A percentile compares a stretch with the other conserved stretches of the same genome.
These are phyloP conservation scores for Encarsia formosa DNA, from an alignment of 2,888 invertebrate species.

Conservation along the genomic window DNA sequence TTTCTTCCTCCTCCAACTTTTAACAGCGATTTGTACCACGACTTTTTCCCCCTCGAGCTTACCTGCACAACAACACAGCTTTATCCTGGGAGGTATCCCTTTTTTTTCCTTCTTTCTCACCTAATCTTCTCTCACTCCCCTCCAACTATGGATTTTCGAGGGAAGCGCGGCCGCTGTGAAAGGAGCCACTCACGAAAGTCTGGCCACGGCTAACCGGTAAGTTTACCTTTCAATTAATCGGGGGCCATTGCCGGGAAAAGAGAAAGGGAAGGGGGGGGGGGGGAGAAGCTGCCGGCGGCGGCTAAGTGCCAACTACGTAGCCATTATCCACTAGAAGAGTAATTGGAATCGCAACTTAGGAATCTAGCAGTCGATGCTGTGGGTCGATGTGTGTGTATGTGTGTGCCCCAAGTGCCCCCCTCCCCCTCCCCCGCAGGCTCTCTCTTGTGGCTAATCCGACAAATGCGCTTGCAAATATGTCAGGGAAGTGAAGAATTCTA, in stretches of 20 bases:
- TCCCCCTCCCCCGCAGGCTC: not conserved
- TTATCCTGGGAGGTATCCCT: too few species aligned
- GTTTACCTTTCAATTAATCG: constrained; percentile 50
- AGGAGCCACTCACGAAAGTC: constrained; percentile 41
- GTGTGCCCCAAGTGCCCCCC: not conserved
- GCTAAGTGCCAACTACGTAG: constrained; percentile 45
- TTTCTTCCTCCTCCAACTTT: constrained; percentile 11
- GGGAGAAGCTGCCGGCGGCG: constrained; percentile 28
- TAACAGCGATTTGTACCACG: not conserved
- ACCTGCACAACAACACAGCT: too few species aligned
- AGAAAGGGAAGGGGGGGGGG: constrained; percentile 9
- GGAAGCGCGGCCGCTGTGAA: not conserved
- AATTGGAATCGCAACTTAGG: constrained; percentile 45
- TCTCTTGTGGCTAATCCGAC: constrained; percentile 14
- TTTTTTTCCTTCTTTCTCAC: not conserved
- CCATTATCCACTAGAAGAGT: constrained; percentile 48
- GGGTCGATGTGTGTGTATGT: too few species aligned
- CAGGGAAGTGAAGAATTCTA: not conserved
- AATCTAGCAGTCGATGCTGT: not conserved
- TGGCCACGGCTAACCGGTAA: constrained; percentile 43
- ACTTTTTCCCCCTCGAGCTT: constrained; percentile 1
- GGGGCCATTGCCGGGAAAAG: constrained; percentile 34
- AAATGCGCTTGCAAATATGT: constrained; percentile 16
- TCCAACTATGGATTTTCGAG: too few species aligned
- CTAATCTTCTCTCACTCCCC: not conserved